Percentiles rank a stretch among this genome's conserved stretches.
Conservation (phyloP, 2,113 vertebrate genomes). For the Corydoras maculifer region DNA sequence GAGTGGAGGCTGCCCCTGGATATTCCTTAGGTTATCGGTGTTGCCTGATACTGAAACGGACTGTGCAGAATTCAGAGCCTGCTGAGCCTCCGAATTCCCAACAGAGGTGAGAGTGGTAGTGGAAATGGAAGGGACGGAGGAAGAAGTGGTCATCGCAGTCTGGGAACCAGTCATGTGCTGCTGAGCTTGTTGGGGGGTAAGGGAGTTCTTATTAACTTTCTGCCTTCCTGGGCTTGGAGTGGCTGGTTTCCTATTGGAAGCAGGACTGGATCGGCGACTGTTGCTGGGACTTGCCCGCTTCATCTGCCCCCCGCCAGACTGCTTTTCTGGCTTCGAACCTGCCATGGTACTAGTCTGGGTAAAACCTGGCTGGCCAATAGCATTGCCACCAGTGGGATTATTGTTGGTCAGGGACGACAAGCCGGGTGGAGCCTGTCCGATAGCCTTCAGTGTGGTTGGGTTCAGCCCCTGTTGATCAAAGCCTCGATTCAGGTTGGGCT, state of each 20-base stretch:
- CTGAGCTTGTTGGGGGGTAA: conserved; percentile 69
- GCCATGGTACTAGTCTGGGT: conserved; percentile 47
- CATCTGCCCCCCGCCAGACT: conserved; percentile 67
- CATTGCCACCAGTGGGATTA: conserved; percentile 55
- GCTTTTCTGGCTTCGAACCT: conserved; percentile 80
- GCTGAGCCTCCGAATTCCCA: conserved; percentile 58
- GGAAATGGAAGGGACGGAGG: conserved; percentile 64
- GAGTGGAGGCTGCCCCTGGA: conserved; percentile 63
- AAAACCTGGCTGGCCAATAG: conserved; percentile 58
- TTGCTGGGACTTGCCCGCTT: conserved; percentile 93
- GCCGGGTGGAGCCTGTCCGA: conserved; percentile 90
- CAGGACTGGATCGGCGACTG: conserved; percentile 88
- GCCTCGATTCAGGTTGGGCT: conserved; percentile 82
- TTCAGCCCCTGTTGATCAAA: conserved; percentile 98
- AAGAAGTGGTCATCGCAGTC: conserved; percentile 71
- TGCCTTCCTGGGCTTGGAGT: conserved; percentile 92
- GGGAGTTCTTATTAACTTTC: conserved; percentile 78
- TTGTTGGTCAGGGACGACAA: conserved; percentile 61
- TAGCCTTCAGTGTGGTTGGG: conserved; percentile 96
- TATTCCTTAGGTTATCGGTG: conserved; percentile 54
- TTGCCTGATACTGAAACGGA: conserved; percentile 24
- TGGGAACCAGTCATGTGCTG: conserved; percentile 76
- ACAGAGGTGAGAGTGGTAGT: conserved; percentile 65
- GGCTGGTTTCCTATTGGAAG: conserved; percentile 82
- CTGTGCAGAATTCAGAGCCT: conserved; percentile 66